Evolutionary conservation across 2,888 invertebrate species (phyloP), one percentile per base, ranked within the genome.

Genomic region (Brachyptera putata): DNA sequence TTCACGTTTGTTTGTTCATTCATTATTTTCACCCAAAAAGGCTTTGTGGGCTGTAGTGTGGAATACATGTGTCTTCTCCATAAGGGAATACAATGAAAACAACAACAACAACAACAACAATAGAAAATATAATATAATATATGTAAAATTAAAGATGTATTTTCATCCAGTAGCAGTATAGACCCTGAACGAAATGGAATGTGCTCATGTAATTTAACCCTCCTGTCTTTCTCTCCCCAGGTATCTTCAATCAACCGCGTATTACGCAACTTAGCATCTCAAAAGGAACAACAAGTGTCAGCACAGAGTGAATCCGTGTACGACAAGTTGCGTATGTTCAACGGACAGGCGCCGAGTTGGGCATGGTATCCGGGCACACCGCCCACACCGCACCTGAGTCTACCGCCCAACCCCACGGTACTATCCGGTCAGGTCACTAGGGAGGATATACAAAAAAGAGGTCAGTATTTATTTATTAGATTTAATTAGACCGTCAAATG

Each of bases 201-300:
- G 39, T 14, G 39, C 39, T 7, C 14, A 4, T 39, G 9, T n/a
- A 3, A 4, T 14, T 9, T 30, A 11, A 30, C 5, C 30, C 9
- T 39, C n/a, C n/a, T n/a, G n/a, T n/a, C n/a, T n/a, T n/a, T n/a
- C n/a, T n/a, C n/a, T n/a, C n/a, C 16, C 34, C 82, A 96, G 95
- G 95, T 96, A 67, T 96, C 96, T 65, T 96, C 95, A 71, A 98
- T 98, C 77, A 98, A 98, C 82, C 88, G 98, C 69, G 98, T 98
- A 63, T 83, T 98, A 61, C 82, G 98, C 65, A 98, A 97, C 79
- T 81, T 98, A 70, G 95, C 96, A 24, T 92, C 95, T 56, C 95
- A 95, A 77, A 98, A 96, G 76, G 97, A 95, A 77, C 93, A 93
- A 75, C 91, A 92, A 69, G 86, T 87, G 46, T 84, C 84, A 46